phyloP scores from a whole-genome alignment of 1,140 invertebrate species.

The Ganaspis sp. region DNA sequence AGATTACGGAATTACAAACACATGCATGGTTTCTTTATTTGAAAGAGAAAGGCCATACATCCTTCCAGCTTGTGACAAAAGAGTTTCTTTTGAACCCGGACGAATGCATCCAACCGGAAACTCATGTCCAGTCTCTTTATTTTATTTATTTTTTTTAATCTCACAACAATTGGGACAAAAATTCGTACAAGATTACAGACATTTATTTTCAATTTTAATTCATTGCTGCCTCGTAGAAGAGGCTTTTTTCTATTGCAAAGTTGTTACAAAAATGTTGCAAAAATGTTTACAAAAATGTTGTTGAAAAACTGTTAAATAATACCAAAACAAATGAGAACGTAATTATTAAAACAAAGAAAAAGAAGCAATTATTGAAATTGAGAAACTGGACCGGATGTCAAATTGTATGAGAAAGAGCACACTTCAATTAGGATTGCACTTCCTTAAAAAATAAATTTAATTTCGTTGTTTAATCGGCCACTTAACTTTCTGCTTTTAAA shows the following conservation, averaged over 20 bases:
- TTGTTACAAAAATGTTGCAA: too few relatives aligned
- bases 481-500: too few relatives aligned
- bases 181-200: neutral
- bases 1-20: neutral
- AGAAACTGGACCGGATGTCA: neutral
- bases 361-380: neutral
- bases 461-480: too few relatives aligned
- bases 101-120: slow-evolving; percentile 30
- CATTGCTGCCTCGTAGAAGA: too few relatives aligned
- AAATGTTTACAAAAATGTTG: too few relatives aligned
- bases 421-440: neutral
- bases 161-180: neutral
- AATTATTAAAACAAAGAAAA: too few relatives aligned
- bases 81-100: slow-evolving; percentile 39
- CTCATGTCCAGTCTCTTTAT: slow-evolving; percentile 31
- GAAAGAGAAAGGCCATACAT: slow-evolving; percentile 51
- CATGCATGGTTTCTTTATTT: slow-evolving; percentile 31
- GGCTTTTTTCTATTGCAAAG: too few relatives aligned
- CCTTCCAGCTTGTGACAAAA: slow-evolving; percentile 38
- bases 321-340: too few relatives aligned
- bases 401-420: neutral
- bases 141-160: slow-evolving; percentile 22
- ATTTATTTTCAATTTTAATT: too few relatives aligned
- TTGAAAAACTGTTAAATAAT: too few relatives aligned
- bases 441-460: neutral